phyloP scores from a whole-genome alignment of 2,888 invertebrate species.

The Microctonus hyperodae region DNA sequence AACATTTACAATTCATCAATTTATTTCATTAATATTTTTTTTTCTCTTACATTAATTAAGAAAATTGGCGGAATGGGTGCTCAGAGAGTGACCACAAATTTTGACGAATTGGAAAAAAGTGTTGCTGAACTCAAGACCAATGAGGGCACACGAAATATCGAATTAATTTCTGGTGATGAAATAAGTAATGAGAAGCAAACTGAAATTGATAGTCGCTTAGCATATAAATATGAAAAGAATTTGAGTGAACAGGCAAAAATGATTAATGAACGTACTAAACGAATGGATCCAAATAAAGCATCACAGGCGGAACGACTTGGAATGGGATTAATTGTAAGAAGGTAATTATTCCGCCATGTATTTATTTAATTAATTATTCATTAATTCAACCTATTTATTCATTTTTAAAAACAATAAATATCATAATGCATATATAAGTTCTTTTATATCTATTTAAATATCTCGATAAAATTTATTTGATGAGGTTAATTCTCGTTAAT shows the following conservation, averaged over 20 bases:
- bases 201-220: constrained; percentile 71
- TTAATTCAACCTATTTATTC: too few species aligned
- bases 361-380: neutral
- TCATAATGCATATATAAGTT: too few species aligned
- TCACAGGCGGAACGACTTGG: constrained; percentile 91
- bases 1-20: constrained; percentile 11
- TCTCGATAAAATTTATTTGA: too few species aligned
- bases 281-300: constrained; percentile 82
- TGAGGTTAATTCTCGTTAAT: too few species aligned
- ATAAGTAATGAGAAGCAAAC: constrained; percentile 75
- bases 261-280: constrained; percentile 76
- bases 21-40: constrained; percentile 4
- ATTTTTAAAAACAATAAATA: constrained; percentile 8
- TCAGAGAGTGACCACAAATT: constrained; percentile 92
- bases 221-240: constrained; percentile 75
- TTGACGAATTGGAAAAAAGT: constrained; percentile 92
- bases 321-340: constrained; percentile 78
- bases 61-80: constrained; percentile 89
- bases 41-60: constrained; percentile 74
- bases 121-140: constrained; percentile 76
- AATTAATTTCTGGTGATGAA: constrained; percentile 56
- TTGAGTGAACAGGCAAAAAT: constrained; percentile 73
- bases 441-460: too few species aligned
- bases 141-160: constrained; percentile 61
- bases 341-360: constrained; percentile 57